Percentiles rank a stretch among this genome's conserved stretches.
phyloP scores from a whole-genome alignment of 2,113 vertebrate genomes.

The Equus quagga region DNA sequence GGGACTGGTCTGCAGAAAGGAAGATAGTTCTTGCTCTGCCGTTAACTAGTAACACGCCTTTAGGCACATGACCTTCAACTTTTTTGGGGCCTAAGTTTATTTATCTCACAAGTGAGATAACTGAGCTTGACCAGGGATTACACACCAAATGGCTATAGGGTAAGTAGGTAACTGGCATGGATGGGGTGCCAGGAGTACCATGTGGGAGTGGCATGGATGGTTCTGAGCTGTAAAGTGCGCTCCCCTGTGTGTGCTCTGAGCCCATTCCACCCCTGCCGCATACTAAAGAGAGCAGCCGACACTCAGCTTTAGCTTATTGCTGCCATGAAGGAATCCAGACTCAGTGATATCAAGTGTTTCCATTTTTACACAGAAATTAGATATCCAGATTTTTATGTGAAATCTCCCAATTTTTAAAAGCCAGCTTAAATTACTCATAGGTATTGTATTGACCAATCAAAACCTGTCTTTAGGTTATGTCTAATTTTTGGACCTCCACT shows the following conservation, averaged over 20 bases:
- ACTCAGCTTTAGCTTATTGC: background rate
- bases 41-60: background rate
- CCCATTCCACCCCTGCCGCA: accelerated
- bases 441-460: background rate
- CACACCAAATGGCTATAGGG: background rate
- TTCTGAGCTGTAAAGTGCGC: background rate
- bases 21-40: background rate
- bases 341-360: background rate
- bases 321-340: background rate
- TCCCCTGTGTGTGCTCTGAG: background rate
- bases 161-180: background rate
- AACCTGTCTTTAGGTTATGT: background rate
- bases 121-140: background rate
- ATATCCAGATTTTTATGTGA: background rate
- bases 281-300: background rate
- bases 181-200: accelerated
- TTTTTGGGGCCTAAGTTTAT: background rate
- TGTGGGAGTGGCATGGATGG: no score
- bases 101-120: background rate
- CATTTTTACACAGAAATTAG: slow-evolving; percentile 15
- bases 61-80: background rate
- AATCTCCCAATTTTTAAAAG: slow-evolving; percentile 6
- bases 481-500: background rate
- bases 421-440: background rate
- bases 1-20: background rate